Evolutionary conservation across 2,113 vertebrate species (phyloP).

Genomic region (Scartelaos histophorus): DNA sequence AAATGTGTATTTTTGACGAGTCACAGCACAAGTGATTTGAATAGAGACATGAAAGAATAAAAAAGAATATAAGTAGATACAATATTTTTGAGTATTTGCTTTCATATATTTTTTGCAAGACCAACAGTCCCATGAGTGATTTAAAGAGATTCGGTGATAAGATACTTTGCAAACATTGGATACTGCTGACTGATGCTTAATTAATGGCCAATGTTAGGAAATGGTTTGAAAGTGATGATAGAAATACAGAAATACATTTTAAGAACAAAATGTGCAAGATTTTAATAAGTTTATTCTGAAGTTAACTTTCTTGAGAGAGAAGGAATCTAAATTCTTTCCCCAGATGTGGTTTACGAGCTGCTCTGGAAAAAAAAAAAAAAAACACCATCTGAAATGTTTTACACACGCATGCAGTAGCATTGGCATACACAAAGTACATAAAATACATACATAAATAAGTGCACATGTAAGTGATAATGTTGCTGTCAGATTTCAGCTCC

Average conservation of each 20-base stretch:
- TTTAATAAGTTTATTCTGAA: not conserved
- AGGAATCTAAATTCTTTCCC: conserved; percentile 79
- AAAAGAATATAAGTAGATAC: not conserved
- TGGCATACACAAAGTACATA: conserved; percentile 48
- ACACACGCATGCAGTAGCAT: conserved; percentile 62
- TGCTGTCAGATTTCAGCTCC: conserved; percentile 37
- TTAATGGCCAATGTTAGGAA: not conserved
- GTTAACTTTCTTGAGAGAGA: conserved; percentile 37
- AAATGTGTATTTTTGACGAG: not conserved
- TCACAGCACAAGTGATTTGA: too few species aligned
- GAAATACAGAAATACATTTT: not conserved
- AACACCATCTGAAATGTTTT: conserved; percentile 69
- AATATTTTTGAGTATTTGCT: not conserved
- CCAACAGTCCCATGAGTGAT: too few species aligned
- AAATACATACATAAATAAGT: conserved; percentile 37
- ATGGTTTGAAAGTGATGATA: not conserved
- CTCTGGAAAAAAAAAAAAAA: conserved; percentile 69
- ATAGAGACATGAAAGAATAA: not conserved
- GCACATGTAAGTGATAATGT: conserved; percentile 43
- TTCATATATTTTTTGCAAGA: not conserved
- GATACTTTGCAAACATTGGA: too few species aligned
- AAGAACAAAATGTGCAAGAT: not conserved
- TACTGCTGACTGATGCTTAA: too few species aligned
- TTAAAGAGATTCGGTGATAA: too few species aligned
- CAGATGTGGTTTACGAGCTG: conserved; percentile 80